Evolutionary conservation across 1,140 invertebrate species (phyloP).

Genomic region (Drosophila paulistorum): DNA sequence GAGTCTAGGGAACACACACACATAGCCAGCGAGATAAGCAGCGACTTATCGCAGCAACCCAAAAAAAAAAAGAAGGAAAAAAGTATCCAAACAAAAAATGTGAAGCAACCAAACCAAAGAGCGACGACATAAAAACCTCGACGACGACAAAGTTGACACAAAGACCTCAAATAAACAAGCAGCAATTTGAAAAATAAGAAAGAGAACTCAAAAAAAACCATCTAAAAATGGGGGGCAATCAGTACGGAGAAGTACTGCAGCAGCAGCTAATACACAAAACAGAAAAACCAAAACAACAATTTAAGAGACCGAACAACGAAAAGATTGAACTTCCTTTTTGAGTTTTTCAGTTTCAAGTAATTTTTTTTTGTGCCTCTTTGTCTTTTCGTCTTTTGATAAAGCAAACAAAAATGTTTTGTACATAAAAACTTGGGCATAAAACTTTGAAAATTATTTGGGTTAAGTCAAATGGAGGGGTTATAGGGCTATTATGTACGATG

Average conservation of each 20-base stretch:
- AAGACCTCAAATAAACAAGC: slow-evolving; percentile 78
- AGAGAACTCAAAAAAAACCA: slow-evolving; percentile 21
- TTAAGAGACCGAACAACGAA: slow-evolving; percentile 20
- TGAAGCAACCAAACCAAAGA: slow-evolving; percentile 48
- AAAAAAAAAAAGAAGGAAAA: slow-evolving; percentile 40
- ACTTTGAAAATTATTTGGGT: slow-evolving; percentile 63
- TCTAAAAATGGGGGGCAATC: slow-evolving; percentile 6
- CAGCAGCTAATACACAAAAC: slow-evolving; percentile 24
- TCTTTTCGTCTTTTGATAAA: slow-evolving; percentile 2
- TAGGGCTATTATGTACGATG: slow-evolving; percentile 1
- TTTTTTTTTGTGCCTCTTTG: slow-evolving; percentile 4
- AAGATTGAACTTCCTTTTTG: slow-evolving; percentile 71
- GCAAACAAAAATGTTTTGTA: slow-evolving; percentile 29
- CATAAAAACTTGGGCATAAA: slow-evolving; percentile 50
- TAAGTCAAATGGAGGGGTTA: slow-evolving; percentile 46
- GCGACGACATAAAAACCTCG: slow-evolving; percentile 56
- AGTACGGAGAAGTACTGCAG: slow-evolving; percentile 12
- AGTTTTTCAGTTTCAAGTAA: slow-evolving; percentile 1
- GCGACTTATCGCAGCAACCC: slow-evolving; percentile 64
- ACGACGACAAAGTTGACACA: slow-evolving; percentile 70
- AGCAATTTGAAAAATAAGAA: slow-evolving; percentile 62
- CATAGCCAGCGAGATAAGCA: slow-evolving; percentile 8
- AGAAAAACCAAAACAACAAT: slow-evolving; percentile 35
- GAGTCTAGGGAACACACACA: slow-evolving; percentile 14
- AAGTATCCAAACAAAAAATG: slow-evolving; percentile 57